Percentiles rank a stretch among this genome's conserved stretches.
phyloP scores from a whole-genome alignment of 2,113 vertebrate species.

The Amphiprion percula region DNA sequence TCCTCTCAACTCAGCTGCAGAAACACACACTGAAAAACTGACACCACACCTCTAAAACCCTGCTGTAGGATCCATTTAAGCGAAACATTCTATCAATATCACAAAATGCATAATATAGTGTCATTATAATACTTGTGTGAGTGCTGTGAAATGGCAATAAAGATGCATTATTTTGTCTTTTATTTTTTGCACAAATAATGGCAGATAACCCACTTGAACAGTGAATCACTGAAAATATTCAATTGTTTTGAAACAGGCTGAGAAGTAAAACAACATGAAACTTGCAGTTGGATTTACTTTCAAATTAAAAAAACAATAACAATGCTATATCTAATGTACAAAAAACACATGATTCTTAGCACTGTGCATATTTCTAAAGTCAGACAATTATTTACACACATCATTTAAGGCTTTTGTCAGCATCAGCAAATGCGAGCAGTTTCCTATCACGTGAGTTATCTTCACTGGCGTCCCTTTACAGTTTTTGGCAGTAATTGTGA shows the following conservation, averaged over 20 bases:
- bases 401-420: slow-evolving; percentile 19
- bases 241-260: slow-evolving; percentile 1
- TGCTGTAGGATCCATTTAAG: background rate
- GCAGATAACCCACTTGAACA: background rate
- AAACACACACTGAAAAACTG: background rate
- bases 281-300: background rate
- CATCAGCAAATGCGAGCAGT: background rate
- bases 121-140: background rate
- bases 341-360: slow-evolving; percentile 14
- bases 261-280: background rate
- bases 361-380: slow-evolving; percentile 8
- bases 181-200: background rate
- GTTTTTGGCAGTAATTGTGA: background rate
- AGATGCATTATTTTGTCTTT: background rate
- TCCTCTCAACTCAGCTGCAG: slow-evolving; percentile 10
- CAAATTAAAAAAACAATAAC: background rate
- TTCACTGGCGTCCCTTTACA: background rate
- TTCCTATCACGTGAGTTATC: background rate
- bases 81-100: background rate
- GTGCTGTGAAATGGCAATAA: background rate
- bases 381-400: slow-evolving; percentile 26
- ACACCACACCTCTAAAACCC: slow-evolving; percentile 1
- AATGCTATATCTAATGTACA: slow-evolving; percentile 6
- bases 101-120: background rate
- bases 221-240: slow-evolving; percentile 9